Percentiles rank a stretch among this genome's conserved stretches.
Evolutionary conservation across 2,888 invertebrate species (phyloP).

Genomic region (Rhagonycha lutea): DNA sequence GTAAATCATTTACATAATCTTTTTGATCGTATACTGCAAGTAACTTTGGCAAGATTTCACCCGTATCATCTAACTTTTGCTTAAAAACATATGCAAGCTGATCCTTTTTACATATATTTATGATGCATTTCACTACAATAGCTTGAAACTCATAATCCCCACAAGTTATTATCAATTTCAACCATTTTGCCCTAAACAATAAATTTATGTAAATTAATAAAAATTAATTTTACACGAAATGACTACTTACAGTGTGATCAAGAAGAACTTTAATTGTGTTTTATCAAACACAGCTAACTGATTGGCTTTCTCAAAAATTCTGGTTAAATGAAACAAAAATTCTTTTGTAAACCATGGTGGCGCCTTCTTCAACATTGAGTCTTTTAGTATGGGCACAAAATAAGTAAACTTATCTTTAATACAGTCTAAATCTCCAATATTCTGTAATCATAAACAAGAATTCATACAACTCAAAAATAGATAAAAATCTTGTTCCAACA

Average conservation of each 20-base stretch:
- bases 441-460: neutral
- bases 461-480: no score
- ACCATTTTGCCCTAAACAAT: neutral
- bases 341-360: neutral
- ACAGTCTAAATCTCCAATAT: neutral
- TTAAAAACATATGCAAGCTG: neutral
- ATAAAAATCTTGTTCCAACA: neutral
- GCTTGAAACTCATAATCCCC: neutral
- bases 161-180: neutral
- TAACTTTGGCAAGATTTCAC: neutral
- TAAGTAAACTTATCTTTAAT: neutral
- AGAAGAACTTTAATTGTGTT: neutral
- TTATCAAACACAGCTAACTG: neutral
- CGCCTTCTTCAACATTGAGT: neutral
- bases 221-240: neutral
- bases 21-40: neutral
- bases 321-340: neutral
- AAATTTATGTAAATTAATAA: neutral
- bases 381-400: neutral
- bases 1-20: neutral
- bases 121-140: neutral
- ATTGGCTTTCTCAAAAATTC: neutral
- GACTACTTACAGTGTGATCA: neutral
- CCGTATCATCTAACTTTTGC: no score
- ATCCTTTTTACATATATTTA: neutral